Percentiles rank a stretch among this genome's conserved stretches.
Evolutionary conservation across 1,140 invertebrate genomes (phyloP).

Genomic region (Caerostris extrusa): DNA sequence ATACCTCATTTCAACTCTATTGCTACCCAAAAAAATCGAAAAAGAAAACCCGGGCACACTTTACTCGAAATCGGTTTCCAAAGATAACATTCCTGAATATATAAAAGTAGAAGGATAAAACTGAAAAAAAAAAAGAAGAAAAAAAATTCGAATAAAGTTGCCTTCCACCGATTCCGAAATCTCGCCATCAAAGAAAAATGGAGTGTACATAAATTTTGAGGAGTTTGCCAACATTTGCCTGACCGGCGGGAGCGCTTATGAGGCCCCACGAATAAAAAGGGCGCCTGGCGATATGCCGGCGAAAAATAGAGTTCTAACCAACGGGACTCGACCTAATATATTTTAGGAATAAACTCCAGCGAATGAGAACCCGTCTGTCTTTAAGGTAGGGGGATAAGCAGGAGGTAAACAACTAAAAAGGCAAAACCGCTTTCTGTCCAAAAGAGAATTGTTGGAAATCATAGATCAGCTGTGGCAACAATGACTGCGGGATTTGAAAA

Average conservation of each 20-base stretch:
- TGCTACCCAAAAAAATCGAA: too few species aligned
- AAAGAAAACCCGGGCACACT: not conserved
- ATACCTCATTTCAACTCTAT: too few species aligned
- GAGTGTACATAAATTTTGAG: conserved; percentile 34
- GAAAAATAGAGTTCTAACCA: conserved; percentile 55
- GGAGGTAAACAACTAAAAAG: conserved; percentile 18
- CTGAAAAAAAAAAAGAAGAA: not conserved
- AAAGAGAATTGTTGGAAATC: conserved; percentile 51
- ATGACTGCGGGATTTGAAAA: conserved; percentile 56
- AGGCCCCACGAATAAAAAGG: conserved; percentile 27
- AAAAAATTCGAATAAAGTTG: conserved; percentile 33
- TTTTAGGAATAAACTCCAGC: conserved; percentile 57
- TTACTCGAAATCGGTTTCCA: conserved; percentile 12
- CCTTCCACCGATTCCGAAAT: not conserved
- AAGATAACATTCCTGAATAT: conserved; percentile 22
- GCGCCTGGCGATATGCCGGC: conserved; percentile 38
- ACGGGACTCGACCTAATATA: conserved; percentile 61
- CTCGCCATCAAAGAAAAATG: conserved; percentile 46
- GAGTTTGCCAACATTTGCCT: conserved; percentile 54
- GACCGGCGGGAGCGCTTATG: conserved; percentile 53
- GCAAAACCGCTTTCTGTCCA: conserved; percentile 35
- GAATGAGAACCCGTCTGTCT: conserved; percentile 39
- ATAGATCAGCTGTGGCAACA: conserved; percentile 52
- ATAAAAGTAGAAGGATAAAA: not conserved
- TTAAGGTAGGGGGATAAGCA: not conserved